These are phyloP conservation scores for Drosophila willistoni DNA, from an alignment of 1,140 invertebrate species.

Conservation along the genomic window DNA sequence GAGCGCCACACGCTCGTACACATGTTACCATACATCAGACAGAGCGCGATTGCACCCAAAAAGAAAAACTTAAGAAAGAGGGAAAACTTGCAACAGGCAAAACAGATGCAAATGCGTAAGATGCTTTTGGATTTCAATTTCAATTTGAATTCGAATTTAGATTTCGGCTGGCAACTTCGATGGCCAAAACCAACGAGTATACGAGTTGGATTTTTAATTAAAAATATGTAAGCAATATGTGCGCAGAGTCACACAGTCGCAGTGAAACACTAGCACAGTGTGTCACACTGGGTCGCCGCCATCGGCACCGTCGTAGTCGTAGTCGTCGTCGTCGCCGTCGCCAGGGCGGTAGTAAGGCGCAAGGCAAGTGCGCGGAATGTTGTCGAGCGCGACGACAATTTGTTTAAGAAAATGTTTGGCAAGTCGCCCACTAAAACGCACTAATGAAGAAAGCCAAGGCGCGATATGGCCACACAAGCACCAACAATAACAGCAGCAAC, in stretches of 20 bases:
- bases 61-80: background rate
- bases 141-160: constrained; percentile 28
- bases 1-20: constrained; percentile 38
- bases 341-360: constrained; percentile 47
- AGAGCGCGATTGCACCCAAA: constrained; percentile 17
- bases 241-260: constrained; percentile 38
- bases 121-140: constrained; percentile 39
- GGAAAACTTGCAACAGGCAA: constrained; percentile 50
- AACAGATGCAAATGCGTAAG: constrained; percentile 42
- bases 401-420: constrained; percentile 82
- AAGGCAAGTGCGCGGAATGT: constrained; percentile 78
- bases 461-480: constrained; percentile 37
- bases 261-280: constrained; percentile 65
- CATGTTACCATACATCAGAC: constrained; percentile 55
- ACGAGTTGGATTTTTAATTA: constrained; percentile 67
- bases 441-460: constrained; percentile 59
- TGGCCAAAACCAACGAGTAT: constrained; percentile 65
- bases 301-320: constrained; percentile 9
- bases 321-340: constrained; percentile 11
- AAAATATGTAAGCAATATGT: constrained; percentile 57
- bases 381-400: constrained; percentile 83
- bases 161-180: constrained; percentile 39
- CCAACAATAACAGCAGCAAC: constrained; percentile 30
- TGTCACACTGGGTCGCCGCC: constrained; percentile 52
- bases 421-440: constrained; percentile 79